phyloP scores from a whole-genome alignment of 2,888 invertebrate species.

The Terebella lapidaria region DNA sequence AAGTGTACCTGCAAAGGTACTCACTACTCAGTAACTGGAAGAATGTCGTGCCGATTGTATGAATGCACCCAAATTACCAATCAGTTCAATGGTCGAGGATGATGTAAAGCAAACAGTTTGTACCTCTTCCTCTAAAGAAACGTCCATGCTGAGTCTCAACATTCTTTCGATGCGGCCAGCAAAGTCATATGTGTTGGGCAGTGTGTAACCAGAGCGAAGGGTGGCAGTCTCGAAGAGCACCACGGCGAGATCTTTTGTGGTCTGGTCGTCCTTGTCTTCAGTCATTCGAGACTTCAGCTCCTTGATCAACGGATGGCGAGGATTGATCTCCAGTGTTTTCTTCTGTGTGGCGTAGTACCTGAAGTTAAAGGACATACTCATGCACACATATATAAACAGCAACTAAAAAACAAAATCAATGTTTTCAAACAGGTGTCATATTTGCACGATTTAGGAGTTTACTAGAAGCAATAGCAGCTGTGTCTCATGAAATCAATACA shows the following conservation, averaged over 20 bases:
- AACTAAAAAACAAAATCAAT: no score
- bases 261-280: conserved; percentile 69
- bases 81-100: no score
- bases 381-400: no score
- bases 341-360: conserved; percentile 58
- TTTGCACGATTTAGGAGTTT: no score
- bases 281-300: conserved; percentile 79
- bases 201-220: conserved; percentile 86
- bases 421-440: no score
- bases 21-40: no score
- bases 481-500: neutral
- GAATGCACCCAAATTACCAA: no score
- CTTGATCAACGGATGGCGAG: conserved; percentile 89
- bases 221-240: conserved; percentile 76
- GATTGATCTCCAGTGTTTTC: conserved; percentile 96
- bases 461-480: no score
- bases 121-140: conserved; percentile 64
- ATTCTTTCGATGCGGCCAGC: conserved; percentile 85
- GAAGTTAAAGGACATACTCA: no score
- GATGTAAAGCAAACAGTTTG: no score
- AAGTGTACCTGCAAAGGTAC: no score
- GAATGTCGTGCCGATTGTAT: no score
- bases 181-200: conserved; percentile 80
- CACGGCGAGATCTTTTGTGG: conserved; percentile 76
- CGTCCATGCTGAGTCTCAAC: conserved; percentile 61